Evolutionary conservation across 2,113 vertebrate genomes (phyloP).

Genomic region (Solea solea): DNA sequence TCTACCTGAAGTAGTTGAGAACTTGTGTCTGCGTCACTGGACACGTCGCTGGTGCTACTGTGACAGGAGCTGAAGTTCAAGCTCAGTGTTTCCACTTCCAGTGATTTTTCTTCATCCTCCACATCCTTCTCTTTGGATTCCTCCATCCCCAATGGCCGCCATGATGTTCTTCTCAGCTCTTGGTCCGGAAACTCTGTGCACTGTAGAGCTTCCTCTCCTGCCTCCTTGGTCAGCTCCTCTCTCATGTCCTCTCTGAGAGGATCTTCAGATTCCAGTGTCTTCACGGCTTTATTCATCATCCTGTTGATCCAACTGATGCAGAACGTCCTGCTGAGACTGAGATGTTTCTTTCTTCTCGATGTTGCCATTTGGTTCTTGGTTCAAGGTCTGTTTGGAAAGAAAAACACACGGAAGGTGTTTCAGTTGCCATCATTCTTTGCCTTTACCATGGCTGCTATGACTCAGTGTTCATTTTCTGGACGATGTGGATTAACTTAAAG

Average conservation of each 20-base stretch:
- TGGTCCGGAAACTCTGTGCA: too few species aligned
- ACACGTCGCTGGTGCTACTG: too few species aligned
- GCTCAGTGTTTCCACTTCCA: neutral
- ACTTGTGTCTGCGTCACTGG: too few species aligned
- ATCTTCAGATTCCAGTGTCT: too few species aligned
- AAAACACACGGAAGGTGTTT: neutral
- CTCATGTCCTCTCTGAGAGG: slow-evolving; percentile 3
- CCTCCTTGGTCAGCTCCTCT: neutral
- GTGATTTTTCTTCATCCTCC: neutral
- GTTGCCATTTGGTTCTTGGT: neutral
- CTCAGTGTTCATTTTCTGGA: too few species aligned
- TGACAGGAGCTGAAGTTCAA: too few species aligned
- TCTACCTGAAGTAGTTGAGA: too few species aligned
- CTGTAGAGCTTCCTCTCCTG: neutral
- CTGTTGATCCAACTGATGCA: slow-evolving; percentile 14
- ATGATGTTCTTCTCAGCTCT: neutral
- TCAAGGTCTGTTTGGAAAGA: neutral
- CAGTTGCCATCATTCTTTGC: neutral
- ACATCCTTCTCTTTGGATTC: neutral
- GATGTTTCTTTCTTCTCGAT: neutral
- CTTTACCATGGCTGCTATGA: neutral
- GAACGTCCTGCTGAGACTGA: neutral
- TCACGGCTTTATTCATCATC: slow-evolving; percentile 14
- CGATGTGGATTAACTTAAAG: too few species aligned
- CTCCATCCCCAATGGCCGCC: neutral